phyloP scores from a whole-genome alignment of 2,113 vertebrate genomes.

The Rattus rattus region DNA sequence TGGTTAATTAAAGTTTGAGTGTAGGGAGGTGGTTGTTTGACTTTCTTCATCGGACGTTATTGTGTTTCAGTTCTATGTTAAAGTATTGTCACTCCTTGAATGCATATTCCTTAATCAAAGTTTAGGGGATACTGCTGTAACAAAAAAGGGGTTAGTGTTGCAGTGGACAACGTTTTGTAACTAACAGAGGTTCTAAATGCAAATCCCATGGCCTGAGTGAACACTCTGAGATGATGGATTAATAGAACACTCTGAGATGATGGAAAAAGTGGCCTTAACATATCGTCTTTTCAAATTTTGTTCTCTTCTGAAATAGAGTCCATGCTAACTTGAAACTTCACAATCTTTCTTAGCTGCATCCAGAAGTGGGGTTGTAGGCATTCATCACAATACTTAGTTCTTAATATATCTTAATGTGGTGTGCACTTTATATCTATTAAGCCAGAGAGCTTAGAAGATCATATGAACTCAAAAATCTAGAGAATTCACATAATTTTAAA shows the following conservation, averaged over 20 bases:
- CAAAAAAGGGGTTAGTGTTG: background rate
- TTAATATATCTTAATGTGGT: conserved; percentile 40
- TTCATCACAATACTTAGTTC: background rate
- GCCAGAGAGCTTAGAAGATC: conserved; percentile 2
- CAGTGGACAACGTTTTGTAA: conserved; percentile 21
- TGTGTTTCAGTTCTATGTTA: background rate
- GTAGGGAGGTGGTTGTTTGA: background rate
- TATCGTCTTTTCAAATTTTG: background rate
- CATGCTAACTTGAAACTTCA: background rate
- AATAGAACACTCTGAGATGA: background rate
- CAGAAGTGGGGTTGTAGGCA: background rate
- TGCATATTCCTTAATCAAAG: background rate
- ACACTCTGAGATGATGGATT: background rate
- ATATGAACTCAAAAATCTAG: background rate
- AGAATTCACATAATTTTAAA: conserved; percentile 38
- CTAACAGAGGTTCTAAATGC: background rate
- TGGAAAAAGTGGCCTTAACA: background rate
- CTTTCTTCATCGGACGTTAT: background rate
- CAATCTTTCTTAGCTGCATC: background rate
- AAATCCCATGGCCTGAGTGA: background rate
- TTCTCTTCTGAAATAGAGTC: background rate
- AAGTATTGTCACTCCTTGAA: background rate
- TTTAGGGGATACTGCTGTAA: background rate
- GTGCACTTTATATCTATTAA: background rate
- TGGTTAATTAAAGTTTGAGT: background rate